phyloP scores from a whole-genome alignment of 2,888 invertebrate genomes.

The Arctia plantaginis region DNA sequence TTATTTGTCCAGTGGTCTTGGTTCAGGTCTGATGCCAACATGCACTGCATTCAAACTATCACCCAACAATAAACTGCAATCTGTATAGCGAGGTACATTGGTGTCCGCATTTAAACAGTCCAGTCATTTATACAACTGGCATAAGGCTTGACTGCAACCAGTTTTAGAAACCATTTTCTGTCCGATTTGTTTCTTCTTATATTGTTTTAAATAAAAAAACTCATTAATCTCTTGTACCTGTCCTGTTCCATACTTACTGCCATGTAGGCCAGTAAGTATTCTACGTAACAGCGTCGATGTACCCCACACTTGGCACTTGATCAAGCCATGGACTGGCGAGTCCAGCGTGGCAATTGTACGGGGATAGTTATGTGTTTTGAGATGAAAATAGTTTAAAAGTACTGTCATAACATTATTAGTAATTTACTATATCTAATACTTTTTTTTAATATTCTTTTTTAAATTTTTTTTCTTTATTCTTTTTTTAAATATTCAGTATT shows the following conservation, averaged over 20 bases:
- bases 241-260: conserved; percentile 40
- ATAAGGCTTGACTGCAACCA: neutral
- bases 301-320: conserved; percentile 51
- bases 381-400: neutral
- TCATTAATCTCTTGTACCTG: conserved; percentile 26
- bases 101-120: no score
- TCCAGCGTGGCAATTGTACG: conserved; percentile 46
- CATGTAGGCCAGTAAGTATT: conserved; percentile 38
- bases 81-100: no score
- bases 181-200: neutral
- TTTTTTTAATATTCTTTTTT: no score
- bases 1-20: no score
- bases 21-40: no score
- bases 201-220: neutral
- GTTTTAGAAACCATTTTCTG: neutral
- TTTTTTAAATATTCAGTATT: no score
- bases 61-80: no score
- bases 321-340: conserved; percentile 30
- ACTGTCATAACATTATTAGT: no score
- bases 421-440: no score
- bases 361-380: conserved; percentile 27
- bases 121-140: no score
- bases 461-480: no score
- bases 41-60: no score
- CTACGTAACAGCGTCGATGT: conserved; percentile 48